Conservation (phyloP, 2,113 vertebrate species). For the Oenanthe melanoleuca region DNA sequence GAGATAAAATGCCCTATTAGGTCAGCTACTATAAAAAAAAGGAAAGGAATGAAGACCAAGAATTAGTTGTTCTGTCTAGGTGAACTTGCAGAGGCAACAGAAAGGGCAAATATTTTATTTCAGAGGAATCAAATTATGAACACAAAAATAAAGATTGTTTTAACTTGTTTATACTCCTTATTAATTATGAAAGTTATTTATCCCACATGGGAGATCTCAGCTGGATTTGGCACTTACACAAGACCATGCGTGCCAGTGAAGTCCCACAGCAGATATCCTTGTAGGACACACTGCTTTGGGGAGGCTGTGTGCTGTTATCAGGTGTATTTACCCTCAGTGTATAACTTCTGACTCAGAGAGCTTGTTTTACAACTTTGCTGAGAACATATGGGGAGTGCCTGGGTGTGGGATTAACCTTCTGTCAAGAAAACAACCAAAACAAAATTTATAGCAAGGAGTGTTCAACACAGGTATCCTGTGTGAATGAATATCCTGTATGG, state of each 20-base stretch:
- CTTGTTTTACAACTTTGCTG: slow-evolving; percentile 28
- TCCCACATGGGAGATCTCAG: background rate
- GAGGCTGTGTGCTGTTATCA: background rate
- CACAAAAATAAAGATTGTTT: background rate
- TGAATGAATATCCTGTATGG: background rate
- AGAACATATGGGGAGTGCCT: slow-evolving; percentile 41
- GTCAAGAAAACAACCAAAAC: slow-evolving; percentile 23
- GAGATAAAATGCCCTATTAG: background rate
- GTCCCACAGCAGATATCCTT: background rate
- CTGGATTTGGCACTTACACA: background rate
- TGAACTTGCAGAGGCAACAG: background rate
- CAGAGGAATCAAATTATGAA: background rate
- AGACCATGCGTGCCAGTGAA: background rate
- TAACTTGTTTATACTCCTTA: background rate
- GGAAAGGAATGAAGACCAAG: background rate
- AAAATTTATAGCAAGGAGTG: slow-evolving; percentile 14
- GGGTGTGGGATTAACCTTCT: slow-evolving; percentile 31
- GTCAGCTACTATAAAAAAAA: background rate
- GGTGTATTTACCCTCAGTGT: background rate
- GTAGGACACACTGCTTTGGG: background rate
- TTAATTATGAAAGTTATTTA: background rate
- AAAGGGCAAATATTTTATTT: background rate
- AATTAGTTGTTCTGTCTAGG: background rate
- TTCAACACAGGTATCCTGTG: background rate
- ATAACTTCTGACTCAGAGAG: slow-evolving; percentile 44